Conservation (phyloP, 92 coral and sea anemone genomes). For the Montipora capitata region DNA sequence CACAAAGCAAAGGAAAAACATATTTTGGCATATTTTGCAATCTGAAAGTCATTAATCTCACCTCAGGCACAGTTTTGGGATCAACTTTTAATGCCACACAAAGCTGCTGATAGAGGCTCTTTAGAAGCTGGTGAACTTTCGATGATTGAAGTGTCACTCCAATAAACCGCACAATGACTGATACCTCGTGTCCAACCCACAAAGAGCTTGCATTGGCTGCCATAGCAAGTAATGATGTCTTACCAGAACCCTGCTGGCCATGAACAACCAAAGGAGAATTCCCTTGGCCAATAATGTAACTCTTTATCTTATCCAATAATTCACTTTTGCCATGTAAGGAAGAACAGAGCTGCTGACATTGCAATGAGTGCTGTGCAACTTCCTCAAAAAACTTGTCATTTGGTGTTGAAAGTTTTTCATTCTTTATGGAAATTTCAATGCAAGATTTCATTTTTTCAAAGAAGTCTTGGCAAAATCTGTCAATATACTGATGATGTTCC, state of each 20-base stretch:
- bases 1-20: too few species aligned
- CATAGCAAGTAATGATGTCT: slow-evolving; percentile 94
- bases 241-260: slow-evolving; percentile 94
- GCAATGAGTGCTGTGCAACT: slow-evolving; percentile 75
- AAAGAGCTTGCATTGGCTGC: slow-evolving; percentile 86
- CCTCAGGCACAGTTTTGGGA: slow-evolving; percentile 80
- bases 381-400: slow-evolving; percentile 81
- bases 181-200: slow-evolving; percentile 69
- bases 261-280: slow-evolving; percentile 86
- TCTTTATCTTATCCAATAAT: slow-evolving; percentile 62
- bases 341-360: slow-evolving; percentile 73
- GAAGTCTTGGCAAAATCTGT: slow-evolving; percentile 86
- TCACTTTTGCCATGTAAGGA: slow-evolving; percentile 70
- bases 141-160: slow-evolving; percentile 89
- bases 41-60: slow-evolving; percentile 18
- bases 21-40: too few species aligned
- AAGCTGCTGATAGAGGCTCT: slow-evolving; percentile 85
- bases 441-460: slow-evolving; percentile 58
- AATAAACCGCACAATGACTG: slow-evolving; percentile 87
- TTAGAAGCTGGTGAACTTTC: slow-evolving; percentile 76
- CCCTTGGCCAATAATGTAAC: slow-evolving; percentile 65
- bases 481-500: slow-evolving; percentile 86
- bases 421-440: slow-evolving; percentile 75
- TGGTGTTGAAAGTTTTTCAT: slow-evolving; percentile 50
- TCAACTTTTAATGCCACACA: slow-evolving; percentile 71